phyloP scores from a whole-genome alignment of 30 jellyfish, hydroid and myxozoan genomes.

The Nemopilema nomurai region DNA sequence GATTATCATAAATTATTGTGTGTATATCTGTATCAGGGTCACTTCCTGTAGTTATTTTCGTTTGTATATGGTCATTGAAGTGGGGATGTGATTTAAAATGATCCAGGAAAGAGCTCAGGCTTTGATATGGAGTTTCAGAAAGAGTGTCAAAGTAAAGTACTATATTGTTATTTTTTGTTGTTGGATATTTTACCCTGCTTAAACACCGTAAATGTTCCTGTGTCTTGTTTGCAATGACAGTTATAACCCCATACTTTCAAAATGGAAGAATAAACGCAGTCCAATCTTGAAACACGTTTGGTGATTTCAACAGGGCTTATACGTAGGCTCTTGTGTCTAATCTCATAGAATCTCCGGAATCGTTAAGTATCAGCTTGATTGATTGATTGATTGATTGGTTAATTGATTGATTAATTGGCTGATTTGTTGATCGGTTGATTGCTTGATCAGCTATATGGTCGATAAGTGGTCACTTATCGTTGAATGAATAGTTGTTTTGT shows the following conservation, averaged over 20 bases:
- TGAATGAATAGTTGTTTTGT: too few relatives aligned
- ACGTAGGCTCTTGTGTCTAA: not conserved
- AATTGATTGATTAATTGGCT: constrained; percentile 19
- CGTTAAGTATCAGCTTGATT: not conserved
- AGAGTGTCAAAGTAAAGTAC: too few relatives aligned
- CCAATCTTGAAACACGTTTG: too few relatives aligned
- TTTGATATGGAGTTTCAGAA: too few relatives aligned
- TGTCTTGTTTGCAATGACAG: too few relatives aligned
- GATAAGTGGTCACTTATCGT: constrained; percentile 1
- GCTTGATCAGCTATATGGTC: not conserved
- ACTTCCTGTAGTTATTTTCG: not conserved
- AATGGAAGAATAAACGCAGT: too few relatives aligned
- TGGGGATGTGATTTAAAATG: not conserved
- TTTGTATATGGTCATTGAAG: not conserved
- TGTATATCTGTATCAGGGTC: not conserved
- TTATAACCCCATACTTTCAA: too few relatives aligned
- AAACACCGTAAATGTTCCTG: not conserved
- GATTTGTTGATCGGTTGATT: not conserved
- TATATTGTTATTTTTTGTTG: too few relatives aligned
- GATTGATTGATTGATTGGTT: constrained; percentile 19
- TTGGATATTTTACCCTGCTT: not conserved
- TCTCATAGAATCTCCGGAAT: not conserved
- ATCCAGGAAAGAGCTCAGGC: not conserved
- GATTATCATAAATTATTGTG: too few relatives aligned
- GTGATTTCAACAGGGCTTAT: not conserved